phyloP scores from a whole-genome alignment of 2,113 vertebrate species.

The Otolemur garnettii region DNA sequence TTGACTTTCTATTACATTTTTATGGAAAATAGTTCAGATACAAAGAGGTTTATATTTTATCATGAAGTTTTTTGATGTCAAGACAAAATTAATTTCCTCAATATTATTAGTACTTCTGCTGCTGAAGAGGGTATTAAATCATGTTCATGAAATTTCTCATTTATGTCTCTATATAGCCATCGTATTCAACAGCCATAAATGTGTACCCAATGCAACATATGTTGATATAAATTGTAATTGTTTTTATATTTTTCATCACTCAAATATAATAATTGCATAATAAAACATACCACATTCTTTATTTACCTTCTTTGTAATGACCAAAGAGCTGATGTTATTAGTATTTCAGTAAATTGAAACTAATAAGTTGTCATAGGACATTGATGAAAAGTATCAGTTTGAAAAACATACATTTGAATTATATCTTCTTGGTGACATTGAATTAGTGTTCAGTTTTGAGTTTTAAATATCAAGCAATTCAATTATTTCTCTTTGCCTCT shows the following conservation, averaged over 20 bases:
- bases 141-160: neutral
- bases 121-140: neutral
- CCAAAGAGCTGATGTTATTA: neutral
- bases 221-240: neutral
- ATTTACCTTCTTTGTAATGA: slow-evolving; percentile 4
- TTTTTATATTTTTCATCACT: neutral
- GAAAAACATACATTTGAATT: slow-evolving; percentile 21
- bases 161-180: neutral
- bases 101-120: neutral
- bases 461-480: slow-evolving; percentile 54
- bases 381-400: slow-evolving; percentile 10
- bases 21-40: neutral
- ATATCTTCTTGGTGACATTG: slow-evolving; percentile 19
- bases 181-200: neutral
- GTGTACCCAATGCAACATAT: neutral
- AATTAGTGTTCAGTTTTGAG: slow-evolving; percentile 51
- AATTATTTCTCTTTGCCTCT: slow-evolving; percentile 40
- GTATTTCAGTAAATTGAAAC: slow-evolving; percentile 41
- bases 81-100: slow-evolving; percentile 24
- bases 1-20: neutral
- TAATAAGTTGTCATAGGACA: neutral
- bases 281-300: neutral
- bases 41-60: neutral
- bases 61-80: neutral
- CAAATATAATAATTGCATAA: neutral